These are phyloP conservation scores for Mastomys natalensis DNA, from an alignment of 2,113 vertebrate genomes.

Conservation along the genomic window DNA sequence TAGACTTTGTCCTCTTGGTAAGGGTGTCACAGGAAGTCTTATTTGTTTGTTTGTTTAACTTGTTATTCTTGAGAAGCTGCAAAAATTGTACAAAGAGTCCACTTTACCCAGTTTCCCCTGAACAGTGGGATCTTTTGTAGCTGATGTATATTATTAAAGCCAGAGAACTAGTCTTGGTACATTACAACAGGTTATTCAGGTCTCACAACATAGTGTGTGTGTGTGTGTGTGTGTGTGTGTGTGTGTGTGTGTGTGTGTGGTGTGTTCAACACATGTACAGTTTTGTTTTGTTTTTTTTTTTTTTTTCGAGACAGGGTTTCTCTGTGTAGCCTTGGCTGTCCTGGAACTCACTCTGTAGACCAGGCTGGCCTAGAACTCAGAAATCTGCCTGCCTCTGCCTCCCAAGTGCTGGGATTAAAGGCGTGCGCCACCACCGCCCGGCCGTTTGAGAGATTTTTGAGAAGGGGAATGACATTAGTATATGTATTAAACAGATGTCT, in stretches of 20 bases:
- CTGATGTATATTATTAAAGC: not conserved
- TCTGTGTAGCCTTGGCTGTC: too few relatives aligned
- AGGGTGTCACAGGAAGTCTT: not conserved
- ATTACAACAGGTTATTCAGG: not conserved
- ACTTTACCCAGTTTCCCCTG: not conserved
- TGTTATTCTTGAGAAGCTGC: conserved; percentile 44
- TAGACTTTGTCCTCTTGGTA: not conserved
- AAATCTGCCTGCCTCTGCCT: too few relatives aligned
- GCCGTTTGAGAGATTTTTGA: not conserved
- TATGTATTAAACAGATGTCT: not conserved
- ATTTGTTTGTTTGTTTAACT: conserved; percentile 43
- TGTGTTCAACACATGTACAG: not conserved
- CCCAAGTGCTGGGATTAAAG: too few relatives aligned
- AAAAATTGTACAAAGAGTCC: conserved; percentile 39
- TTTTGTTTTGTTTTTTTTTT: too few relatives aligned
- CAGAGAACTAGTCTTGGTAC: not conserved
- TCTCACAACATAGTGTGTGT: not conserved
- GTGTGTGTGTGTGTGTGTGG: not conserved
- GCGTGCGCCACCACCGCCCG: too few relatives aligned
- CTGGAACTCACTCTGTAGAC: too few relatives aligned
- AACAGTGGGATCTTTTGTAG: not conserved
- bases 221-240: not conserved
- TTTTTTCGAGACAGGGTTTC: too few relatives aligned
- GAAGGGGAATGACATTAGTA: not conserved
- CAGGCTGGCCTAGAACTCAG: too few relatives aligned